A percentile compares a stretch with the other conserved stretches of the same genome.
These are phyloP conservation scores for Paedocypris sp. DNA, from an alignment of 2,113 vertebrate species.

Conservation along the genomic window DNA sequence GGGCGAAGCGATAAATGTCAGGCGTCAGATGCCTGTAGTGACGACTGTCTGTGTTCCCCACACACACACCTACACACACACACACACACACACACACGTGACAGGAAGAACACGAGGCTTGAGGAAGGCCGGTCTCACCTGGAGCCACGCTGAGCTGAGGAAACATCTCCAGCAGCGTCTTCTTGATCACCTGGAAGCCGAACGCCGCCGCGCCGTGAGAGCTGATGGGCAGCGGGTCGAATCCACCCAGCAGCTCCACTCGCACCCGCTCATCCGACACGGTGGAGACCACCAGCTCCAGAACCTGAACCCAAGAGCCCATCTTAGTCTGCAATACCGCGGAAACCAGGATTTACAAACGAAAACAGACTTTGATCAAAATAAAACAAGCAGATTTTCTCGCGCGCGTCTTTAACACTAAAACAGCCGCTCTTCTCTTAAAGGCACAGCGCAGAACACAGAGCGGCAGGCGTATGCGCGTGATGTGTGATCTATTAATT, in stretches of 20 bases:
- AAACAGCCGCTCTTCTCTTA: no score
- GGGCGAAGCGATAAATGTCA: slow-evolving; percentile 75
- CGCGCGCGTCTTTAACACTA: no score
- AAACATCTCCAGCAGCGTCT: slow-evolving; percentile 73
- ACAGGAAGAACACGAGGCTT: no score
- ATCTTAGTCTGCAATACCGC: no score
- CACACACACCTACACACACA: slow-evolving; percentile 62
- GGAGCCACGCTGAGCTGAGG: slow-evolving; percentile 73
- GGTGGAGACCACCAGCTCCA: slow-evolving; percentile 60
- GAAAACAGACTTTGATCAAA: not conserved
- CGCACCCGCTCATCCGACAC: slow-evolving; percentile 76
- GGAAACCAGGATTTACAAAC: no score
- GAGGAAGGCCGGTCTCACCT: no score
- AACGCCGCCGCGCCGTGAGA: slow-evolving; percentile 68
- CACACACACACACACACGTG: no score
- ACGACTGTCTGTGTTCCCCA: slow-evolving; percentile 84
- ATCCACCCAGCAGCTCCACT: slow-evolving; percentile 62
- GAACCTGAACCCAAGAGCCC: no score
- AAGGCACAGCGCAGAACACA: no score
- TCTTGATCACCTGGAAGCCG: slow-evolving; percentile 77
- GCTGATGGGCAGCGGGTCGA: slow-evolving; percentile 77
- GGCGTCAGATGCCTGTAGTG: slow-evolving; percentile 70
- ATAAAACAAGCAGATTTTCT: no score
- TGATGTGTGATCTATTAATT: no score
- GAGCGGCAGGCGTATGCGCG: no score